These are phyloP conservation scores for Syrrhaptes paradoxus DNA, from an alignment of 2,113 vertebrate genomes.

Conservation along the genomic window DNA sequence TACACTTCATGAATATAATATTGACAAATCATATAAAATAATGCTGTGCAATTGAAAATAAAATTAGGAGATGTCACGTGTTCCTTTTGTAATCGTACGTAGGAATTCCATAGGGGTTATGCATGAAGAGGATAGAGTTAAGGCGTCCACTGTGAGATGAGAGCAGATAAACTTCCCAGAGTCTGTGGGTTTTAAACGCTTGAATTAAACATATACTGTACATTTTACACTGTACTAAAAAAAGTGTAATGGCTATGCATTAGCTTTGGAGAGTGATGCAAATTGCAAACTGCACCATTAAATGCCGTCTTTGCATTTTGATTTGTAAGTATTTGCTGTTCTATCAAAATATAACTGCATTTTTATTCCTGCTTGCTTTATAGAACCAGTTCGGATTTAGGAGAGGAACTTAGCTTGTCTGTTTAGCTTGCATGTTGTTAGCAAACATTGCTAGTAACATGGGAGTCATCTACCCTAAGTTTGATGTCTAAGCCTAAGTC, in stretches of 20 bases:
- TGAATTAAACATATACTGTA: neutral
- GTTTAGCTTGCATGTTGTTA: neutral
- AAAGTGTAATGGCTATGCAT: neutral
- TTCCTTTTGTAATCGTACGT: neutral
- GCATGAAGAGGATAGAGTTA: neutral
- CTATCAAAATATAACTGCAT: neutral
- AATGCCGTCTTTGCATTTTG: neutral
- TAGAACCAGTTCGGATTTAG: neutral
- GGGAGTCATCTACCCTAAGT: neutral
- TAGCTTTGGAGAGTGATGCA: neutral
- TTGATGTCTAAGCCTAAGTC: neutral
- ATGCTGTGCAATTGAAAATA: neutral
- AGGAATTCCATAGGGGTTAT: neutral
- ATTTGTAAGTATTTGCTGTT: neutral
- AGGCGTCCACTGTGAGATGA: neutral
- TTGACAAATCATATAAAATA: neutral
- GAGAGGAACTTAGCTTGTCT: neutral
- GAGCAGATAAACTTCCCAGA: neutral
- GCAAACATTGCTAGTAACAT: neutral
- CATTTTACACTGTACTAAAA: neutral
- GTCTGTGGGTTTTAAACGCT: neutral
- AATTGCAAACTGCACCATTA: neutral
- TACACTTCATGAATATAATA: neutral
- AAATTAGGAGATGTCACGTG: neutral
- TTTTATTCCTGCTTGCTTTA: neutral